Percentiles rank a stretch among this genome's conserved stretches.
phyloP scores from a whole-genome alignment of 2,888 invertebrate species.

The Synanthedon formicaeformis region DNA sequence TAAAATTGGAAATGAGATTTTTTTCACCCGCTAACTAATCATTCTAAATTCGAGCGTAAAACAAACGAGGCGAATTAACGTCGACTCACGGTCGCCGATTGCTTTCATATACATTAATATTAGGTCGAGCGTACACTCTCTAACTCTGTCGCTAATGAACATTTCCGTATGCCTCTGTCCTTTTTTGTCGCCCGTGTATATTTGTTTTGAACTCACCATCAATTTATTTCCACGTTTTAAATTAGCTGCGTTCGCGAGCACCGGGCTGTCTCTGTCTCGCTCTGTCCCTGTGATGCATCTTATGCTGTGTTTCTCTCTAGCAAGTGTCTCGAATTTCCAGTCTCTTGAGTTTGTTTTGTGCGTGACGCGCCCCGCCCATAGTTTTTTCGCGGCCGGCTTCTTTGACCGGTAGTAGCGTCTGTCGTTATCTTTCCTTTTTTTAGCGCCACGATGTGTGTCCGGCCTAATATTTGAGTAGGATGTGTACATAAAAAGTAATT shows the following conservation, averaged over 20 bases:
- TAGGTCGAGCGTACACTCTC: conserved; percentile 43
- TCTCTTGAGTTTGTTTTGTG: conserved; percentile 58
- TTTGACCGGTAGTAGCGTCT: conserved; percentile 60
- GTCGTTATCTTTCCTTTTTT: conserved; percentile 57
- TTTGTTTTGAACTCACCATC: conserved; percentile 67
- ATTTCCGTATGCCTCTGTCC: conserved; percentile 55
- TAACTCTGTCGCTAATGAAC: conserved; percentile 54
- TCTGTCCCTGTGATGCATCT: conserved; percentile 13
- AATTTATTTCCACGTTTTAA: conserved; percentile 65
- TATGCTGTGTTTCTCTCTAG: conserved; percentile 35
- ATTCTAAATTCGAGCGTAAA: conserved; percentile 25
- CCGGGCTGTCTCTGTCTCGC: conserved; percentile 39
- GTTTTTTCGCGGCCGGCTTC: conserved; percentile 28
- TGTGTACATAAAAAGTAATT: conserved; percentile 42
- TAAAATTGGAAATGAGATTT: conserved; percentile 46
- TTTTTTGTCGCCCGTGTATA: conserved; percentile 67
- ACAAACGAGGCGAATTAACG: conserved; percentile 34
- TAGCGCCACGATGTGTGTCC: conserved; percentile 51
- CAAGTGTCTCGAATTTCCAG: conserved; percentile 43
- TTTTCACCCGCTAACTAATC: conserved; percentile 20
- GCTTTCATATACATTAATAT: conserved; percentile 39
- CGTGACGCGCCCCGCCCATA: conserved; percentile 65
- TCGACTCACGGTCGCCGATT: conserved; percentile 54
- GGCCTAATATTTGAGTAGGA: conserved; percentile 62
- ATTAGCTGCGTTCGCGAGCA: conserved; percentile 51